Conservation (phyloP, 1,140 invertebrate species). For the Tribolium madens region DNA sequence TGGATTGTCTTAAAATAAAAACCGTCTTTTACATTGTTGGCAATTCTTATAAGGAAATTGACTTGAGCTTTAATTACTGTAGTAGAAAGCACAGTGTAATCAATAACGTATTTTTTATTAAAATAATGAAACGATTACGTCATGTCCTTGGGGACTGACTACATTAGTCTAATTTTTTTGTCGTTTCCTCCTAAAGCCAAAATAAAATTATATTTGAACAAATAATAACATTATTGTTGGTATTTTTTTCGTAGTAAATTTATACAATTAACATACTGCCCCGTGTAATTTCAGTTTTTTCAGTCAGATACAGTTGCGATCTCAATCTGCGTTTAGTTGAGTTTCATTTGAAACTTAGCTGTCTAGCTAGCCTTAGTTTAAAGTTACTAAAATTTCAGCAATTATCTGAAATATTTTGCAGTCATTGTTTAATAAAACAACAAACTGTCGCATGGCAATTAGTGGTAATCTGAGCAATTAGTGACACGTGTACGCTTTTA, state of each 20-base stretch:
- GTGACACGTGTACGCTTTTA: conserved; percentile 53
- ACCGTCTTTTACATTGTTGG: no score
- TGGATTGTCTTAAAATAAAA: background rate
- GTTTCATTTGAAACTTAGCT: conserved; percentile 6
- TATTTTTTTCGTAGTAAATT: background rate
- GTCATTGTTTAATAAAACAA: conserved; percentile 40
- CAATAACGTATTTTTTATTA: no score
- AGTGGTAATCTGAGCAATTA: conserved; percentile 54
- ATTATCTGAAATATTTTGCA: conserved; percentile 33
- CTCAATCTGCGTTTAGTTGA: background rate
- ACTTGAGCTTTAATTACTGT: no score
- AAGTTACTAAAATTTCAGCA: conserved; percentile 1
- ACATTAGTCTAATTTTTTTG: background rate
- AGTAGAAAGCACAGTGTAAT: no score
- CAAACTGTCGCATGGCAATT: conserved; percentile 48
- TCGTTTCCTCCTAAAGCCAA: background rate
- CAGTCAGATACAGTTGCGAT: no score
- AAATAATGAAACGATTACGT: no score
- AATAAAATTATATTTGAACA: background rate
- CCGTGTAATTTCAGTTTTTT: background rate
- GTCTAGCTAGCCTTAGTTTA: conserved; percentile 14
- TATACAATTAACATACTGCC: background rate
- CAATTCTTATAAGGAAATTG: no score
- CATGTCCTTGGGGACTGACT: no score
- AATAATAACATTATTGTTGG: background rate